Evolutionary conservation across 2,797 vertebrate species (phyloP).

Genomic region (Caiman crocodilus): DNA sequence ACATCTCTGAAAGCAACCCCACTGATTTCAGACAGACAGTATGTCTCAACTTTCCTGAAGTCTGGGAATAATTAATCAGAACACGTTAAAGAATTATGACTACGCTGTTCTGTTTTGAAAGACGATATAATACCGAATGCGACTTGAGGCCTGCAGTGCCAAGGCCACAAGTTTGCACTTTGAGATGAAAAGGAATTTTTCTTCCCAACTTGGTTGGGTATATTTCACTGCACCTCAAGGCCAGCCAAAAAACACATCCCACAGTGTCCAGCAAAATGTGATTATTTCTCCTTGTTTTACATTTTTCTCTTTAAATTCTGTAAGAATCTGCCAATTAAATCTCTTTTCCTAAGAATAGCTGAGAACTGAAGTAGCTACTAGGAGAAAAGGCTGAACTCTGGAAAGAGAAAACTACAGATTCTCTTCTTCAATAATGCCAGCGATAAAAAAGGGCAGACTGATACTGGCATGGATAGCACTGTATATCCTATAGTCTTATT

Average conservation of each 20-base stretch:
- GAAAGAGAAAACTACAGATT: neutral
- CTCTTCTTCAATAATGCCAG: neutral
- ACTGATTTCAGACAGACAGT: conserved; percentile 3
- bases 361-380: neutral
- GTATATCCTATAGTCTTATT: accelerated
- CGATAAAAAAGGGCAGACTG: neutral
- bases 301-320: accelerated
- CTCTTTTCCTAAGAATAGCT: neutral
- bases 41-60: neutral
- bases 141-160: conserved; percentile 3
- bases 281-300: neutral
- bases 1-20: accelerated
- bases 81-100: neutral
- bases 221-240: neutral
- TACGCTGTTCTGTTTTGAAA: neutral
- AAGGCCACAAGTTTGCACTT: conserved; percentile 13
- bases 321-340: conserved; percentile 2
- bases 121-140: conserved; percentile 13
- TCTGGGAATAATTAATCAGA: neutral
- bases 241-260: neutral
- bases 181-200: accelerated
- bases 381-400: neutral
- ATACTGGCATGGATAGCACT: neutral
- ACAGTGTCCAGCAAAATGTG: neutral
- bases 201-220: neutral